Evolutionary conservation across 2,113 vertebrate genomes (phyloP).

Genomic region (Halcyon malimbica): DNA sequence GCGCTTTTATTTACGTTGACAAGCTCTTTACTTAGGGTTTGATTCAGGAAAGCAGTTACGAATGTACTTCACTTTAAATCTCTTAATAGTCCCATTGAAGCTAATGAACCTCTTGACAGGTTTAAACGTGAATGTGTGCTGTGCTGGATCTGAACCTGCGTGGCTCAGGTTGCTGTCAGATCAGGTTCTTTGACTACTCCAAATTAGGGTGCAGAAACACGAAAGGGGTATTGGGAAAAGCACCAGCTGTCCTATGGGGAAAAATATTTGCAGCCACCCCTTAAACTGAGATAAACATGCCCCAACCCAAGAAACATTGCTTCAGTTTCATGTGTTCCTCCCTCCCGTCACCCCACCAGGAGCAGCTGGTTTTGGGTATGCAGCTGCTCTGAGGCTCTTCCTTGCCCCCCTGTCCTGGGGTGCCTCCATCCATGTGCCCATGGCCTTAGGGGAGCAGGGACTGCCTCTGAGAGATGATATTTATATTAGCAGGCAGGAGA

Average conservation of each 20-base stretch:
- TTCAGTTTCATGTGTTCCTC: not conserved
- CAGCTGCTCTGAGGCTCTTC: not conserved
- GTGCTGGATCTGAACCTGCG: not conserved
- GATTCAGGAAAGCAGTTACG: not conserved
- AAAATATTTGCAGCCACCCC: not conserved
- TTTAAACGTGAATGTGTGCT: not conserved
- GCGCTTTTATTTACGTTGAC: constrained; percentile 36
- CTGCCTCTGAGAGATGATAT: not conserved
- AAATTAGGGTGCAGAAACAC: not conserved
- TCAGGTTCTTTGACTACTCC: not conserved
- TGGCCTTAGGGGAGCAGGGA: not conserved
- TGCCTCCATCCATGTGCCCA: accelerated
- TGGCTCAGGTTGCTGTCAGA: accelerated
- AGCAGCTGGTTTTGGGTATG: not conserved
- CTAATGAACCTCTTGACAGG: not conserved
- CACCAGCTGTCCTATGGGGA: not conserved
- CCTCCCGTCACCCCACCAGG: accelerated
- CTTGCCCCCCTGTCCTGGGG: not conserved
- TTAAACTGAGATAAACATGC: not conserved
- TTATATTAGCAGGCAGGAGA: not conserved
- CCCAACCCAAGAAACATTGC: not conserved
- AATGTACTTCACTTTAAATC: constrained; percentile 16
- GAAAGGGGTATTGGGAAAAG: not conserved
- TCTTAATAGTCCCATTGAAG: constrained; percentile 3
- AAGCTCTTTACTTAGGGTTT: constrained; percentile 18